These are phyloP conservation scores for Lycaon pictus DNA, from an alignment of 2,113 vertebrate genomes.

Conservation along the genomic window DNA sequence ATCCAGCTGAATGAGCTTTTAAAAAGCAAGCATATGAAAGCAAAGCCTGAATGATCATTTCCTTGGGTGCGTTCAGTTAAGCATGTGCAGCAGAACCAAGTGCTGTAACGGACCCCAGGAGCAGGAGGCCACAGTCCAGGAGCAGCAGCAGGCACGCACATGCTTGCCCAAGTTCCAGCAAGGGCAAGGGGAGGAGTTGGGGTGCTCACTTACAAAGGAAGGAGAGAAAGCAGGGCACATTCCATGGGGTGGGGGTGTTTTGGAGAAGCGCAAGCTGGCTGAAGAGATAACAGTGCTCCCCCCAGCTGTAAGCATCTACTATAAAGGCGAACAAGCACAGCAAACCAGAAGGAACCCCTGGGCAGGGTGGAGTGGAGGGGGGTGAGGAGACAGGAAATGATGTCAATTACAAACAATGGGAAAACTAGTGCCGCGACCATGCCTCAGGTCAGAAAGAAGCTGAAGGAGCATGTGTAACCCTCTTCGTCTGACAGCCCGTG, in stretches of 20 bases:
- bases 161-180: background rate
- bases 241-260: background rate
- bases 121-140: fast-evolving
- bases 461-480: fast-evolving
- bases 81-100: background rate
- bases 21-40: background rate
- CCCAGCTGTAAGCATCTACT: background rate
- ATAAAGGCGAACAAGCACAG: background rate
- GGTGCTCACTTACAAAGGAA: too few relatives aligned
- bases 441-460: background rate
- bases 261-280: background rate
- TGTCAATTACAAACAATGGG: fast-evolving
- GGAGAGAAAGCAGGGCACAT: background rate
- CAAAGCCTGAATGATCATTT: fast-evolving
- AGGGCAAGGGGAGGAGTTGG: too few relatives aligned
- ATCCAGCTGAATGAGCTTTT: background rate
- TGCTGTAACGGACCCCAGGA: fast-evolving
- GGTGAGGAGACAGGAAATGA: fast-evolving
- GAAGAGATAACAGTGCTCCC: background rate
- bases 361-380: too few relatives aligned
- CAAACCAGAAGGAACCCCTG: background rate
- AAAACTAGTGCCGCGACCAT: fast-evolving
- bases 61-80: fast-evolving
- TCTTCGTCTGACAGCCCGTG: fast-evolving
- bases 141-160: background rate